Percentiles rank a stretch among this genome's conserved stretches.
These are phyloP conservation scores for Microtus oregoni DNA, from an alignment of 2,113 vertebrate species.

Conservation along the genomic window DNA sequence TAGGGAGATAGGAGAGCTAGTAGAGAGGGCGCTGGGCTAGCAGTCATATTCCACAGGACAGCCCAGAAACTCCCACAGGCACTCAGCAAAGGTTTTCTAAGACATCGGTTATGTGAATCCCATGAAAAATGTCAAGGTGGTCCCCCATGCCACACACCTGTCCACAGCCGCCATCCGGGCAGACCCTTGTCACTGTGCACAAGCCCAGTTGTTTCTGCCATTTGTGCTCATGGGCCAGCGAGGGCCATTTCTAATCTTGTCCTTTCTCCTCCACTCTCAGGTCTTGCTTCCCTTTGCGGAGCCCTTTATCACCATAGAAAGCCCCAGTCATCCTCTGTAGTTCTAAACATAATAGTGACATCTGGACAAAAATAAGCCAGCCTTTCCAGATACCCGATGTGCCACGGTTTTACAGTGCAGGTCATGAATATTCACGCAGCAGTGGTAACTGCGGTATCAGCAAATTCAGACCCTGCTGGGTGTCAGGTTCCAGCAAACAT, in stretches of 20 bases:
- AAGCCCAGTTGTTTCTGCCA: neutral
- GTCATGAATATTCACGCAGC: slow-evolving; percentile 59
- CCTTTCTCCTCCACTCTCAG: neutral
- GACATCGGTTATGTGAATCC: neutral
- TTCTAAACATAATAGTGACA: neutral
- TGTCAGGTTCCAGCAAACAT: slow-evolving; percentile 44
- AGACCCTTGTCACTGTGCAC: fast-evolving
- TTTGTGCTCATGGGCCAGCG: fast-evolving
- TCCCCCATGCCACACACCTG: fast-evolving
- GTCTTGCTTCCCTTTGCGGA: neutral
- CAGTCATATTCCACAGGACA: neutral
- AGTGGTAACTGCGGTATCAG: slow-evolving; percentile 19
- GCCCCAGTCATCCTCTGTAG: neutral
- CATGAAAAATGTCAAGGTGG: neutral
- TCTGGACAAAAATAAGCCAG: slow-evolving; percentile 51
- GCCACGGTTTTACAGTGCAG: neutral
- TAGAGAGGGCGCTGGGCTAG: neutral
- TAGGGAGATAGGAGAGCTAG: neutral
- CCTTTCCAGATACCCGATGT: slow-evolving; percentile 25
- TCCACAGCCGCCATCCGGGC: fast-evolving
- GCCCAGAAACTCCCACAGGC: neutral
- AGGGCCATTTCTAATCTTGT: neutral
- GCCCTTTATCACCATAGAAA: neutral
- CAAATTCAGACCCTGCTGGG: slow-evolving; percentile 47
- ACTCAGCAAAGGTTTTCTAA: neutral